Base-by-base conservation (phyloP, 1,140 invertebrate species). In the Temnothorax nylanderi region DNA sequence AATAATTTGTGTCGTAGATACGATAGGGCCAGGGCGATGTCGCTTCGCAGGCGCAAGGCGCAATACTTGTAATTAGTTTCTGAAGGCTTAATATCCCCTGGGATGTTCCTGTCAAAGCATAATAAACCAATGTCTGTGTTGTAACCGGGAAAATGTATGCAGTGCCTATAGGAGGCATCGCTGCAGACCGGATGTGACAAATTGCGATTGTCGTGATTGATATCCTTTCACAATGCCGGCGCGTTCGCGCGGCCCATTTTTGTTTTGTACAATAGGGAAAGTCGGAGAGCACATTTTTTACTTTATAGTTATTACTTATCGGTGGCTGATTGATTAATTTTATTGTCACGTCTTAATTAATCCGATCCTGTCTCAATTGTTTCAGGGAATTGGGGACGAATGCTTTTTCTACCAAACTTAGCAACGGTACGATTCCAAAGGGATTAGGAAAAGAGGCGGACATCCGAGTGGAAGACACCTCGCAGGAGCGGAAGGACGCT, bases 361-460 rank as follows among this genome's bases (percentile, higher is more conserved):
- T 65, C 65, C n/a, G 7, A 5, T 11, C 41, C 0, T 34, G 26
- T 37, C n/a, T 37, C 21, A n/a, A 84, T 49, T 81, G 58, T 93
- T 89, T 75, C 87, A 94, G 93, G 91, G 93, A 94, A 44, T 75
- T 71, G 54, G 67, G 51, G 60, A 71, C 93, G 34, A 94, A 89
- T 64, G 80, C 85, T 54, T 93, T 94, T 67, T 75, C 80, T 56
- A 62, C 91, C 26, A 95, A 94, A 78, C 91, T 95, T 67, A 95
- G 94, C 91, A 95, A 95, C 94, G 95, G 95, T 60, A 95, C 94
- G 37, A 92, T 95, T 62, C 92, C 93, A 26, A 95, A 95, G 84
- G 92, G 90, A 67, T 86, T 93, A 71, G 87, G 75, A 37, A 94
- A 93, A 85, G 93, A 94, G 34, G 72, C 82, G 37, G 92, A 93